Evolutionary conservation across 2,888 invertebrate species (phyloP).

Genomic region (Nyleta sp.): DNA sequence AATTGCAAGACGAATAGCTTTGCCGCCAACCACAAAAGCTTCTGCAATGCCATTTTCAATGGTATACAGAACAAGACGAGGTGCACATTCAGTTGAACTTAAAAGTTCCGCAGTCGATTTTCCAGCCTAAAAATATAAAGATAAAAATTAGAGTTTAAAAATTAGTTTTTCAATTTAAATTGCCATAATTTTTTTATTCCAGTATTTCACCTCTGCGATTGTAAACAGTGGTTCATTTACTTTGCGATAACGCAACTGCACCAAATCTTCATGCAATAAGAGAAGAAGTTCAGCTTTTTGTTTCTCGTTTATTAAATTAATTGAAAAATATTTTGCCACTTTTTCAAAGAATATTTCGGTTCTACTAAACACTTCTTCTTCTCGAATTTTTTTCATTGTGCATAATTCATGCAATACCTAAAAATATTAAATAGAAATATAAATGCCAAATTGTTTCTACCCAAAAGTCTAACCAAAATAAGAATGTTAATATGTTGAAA

Average conservation of each 20-base stretch:
- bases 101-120: slow-evolving; percentile 11
- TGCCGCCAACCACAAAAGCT: slow-evolving; percentile 16
- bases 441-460: too few relatives aligned
- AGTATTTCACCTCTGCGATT: slow-evolving; percentile 12
- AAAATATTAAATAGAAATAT: slow-evolving; percentile 1
- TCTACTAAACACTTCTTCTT: background rate
- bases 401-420: slow-evolving; percentile 27
- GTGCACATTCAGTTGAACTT: background rate
- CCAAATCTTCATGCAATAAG: slow-evolving; percentile 1
- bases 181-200: background rate
- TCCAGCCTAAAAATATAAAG: slow-evolving; percentile 13
- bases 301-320: background rate
- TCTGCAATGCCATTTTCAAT: slow-evolving; percentile 15
- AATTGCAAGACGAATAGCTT: slow-evolving; percentile 3
- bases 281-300: background rate
- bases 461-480: too few relatives aligned
- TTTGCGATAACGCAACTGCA: slow-evolving; percentile 16
- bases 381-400: background rate
- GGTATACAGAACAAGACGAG: slow-evolving; percentile 25
- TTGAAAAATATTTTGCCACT: background rate
- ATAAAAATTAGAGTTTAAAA: background rate
- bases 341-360: background rate
- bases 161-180: background rate
- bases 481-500: background rate
- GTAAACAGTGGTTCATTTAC: slow-evolving; percentile 13